A percentile compares a stretch with the other conserved stretches of the same genome.
Evolutionary conservation across 2,113 vertebrate species (phyloP).

Genomic region (Ctenomys sociabilis): DNA sequence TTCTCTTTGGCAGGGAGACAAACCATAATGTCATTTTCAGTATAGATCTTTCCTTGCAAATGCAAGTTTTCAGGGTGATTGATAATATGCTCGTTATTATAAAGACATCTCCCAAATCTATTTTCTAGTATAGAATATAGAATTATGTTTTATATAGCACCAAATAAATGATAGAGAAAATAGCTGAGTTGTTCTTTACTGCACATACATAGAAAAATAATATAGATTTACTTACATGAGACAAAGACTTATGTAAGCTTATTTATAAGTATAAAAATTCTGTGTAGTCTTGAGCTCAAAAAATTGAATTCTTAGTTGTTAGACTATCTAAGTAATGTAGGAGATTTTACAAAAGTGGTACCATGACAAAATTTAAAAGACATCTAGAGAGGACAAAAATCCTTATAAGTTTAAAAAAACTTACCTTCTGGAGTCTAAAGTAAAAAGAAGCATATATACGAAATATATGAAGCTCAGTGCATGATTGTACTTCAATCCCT

Average conservation of each 20-base stretch:
- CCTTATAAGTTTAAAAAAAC: neutral
- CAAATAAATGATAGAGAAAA: constrained; percentile 53
- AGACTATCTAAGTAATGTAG: neutral
- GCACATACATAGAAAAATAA: constrained; percentile 19
- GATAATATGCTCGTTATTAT: constrained; percentile 23
- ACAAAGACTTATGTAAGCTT: neutral
- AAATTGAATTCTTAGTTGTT: constrained; percentile 15
- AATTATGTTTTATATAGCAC: constrained; percentile 30
- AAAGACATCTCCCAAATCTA: constrained; percentile 54
- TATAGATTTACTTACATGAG: neutral
- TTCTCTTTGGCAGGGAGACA: constrained; percentile 40
- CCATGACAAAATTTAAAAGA: constrained; percentile 21
- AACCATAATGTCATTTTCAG: constrained; percentile 45
- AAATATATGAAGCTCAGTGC: neutral
- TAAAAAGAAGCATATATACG: neutral
- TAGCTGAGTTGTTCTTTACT: neutral
- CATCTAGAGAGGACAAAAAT: neutral
- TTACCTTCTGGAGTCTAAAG: neutral
- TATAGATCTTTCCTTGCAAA: constrained; percentile 53
- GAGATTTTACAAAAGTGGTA: neutral
- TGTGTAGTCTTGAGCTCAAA: neutral
- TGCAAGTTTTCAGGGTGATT: constrained; percentile 63
- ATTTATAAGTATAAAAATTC: constrained; percentile 6
- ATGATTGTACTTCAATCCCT: neutral
- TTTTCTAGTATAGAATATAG: constrained; percentile 49